Conservation (phyloP, 2,113 vertebrate species). For the Nannospalax galili region DNA sequence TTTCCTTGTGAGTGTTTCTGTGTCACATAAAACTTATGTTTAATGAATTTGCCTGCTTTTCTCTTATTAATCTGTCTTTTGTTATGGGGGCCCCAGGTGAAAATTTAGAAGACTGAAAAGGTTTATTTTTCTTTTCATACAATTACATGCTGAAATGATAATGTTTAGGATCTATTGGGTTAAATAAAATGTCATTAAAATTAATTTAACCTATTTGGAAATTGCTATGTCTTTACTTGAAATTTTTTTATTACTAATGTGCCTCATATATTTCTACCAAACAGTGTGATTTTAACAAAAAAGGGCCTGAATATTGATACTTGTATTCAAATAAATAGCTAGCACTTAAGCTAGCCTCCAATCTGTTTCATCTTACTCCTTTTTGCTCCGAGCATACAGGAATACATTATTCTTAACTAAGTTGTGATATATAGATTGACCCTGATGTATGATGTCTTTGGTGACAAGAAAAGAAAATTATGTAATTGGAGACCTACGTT, state of each 20-base stretch:
- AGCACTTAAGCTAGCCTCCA: not conserved
- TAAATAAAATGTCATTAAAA: constrained; percentile 37
- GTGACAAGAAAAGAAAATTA: not conserved
- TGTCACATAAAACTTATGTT: constrained; percentile 1
- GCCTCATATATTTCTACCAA: constrained; percentile 1
- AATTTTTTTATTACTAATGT: not conserved
- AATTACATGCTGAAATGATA: constrained; percentile 33
- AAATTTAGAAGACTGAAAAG: not conserved
- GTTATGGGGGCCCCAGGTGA: not conserved
- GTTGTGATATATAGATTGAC: not conserved
- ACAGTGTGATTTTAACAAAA: not conserved
- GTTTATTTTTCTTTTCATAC: not conserved
- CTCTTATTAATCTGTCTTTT: constrained; percentile 32
- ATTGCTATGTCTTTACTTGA: not conserved
- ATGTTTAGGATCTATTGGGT: not conserved
- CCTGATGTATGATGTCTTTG: not conserved
- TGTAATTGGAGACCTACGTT: not conserved
- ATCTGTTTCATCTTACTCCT: not conserved
- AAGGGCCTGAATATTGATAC: not conserved
- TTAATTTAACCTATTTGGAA: not conserved
- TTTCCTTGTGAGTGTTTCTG: constrained; percentile 14
- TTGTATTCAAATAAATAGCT: not conserved
- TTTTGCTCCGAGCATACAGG: not conserved
- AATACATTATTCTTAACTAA: not conserved
- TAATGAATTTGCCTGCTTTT: constrained; percentile 26